phyloP scores from a whole-genome alignment of 2,888 invertebrate species.

The Trissolcus brochymenae region DNA sequence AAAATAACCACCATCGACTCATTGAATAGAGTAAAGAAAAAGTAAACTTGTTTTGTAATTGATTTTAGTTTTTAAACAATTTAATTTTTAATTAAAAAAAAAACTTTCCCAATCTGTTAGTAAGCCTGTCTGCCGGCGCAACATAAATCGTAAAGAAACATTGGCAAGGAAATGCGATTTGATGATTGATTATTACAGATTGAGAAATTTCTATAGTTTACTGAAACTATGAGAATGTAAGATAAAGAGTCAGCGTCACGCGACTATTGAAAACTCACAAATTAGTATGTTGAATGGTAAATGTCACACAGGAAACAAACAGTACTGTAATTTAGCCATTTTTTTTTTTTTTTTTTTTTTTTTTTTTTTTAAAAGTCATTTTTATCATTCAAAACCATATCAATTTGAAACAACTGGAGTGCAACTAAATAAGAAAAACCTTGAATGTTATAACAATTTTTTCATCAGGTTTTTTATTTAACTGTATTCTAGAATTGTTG shows the following conservation, averaged over 20 bases:
- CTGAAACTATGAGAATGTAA: constrained; percentile 32
- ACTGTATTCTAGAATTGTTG: constrained; percentile 21
- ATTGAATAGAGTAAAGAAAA: neutral
- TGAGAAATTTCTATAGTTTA: neutral
- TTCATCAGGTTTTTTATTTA: too few relatives aligned
- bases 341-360: too few relatives aligned
- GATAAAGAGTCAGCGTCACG: constrained; percentile 22
- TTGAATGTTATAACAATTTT: too few relatives aligned
- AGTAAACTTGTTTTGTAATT: neutral
- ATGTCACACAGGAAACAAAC: constrained; percentile 12
- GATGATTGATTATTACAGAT: constrained; percentile 17
- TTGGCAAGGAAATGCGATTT: neutral
- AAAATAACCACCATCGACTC: neutral
- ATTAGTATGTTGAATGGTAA: constrained; percentile 17
- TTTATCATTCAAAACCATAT: too few relatives aligned
- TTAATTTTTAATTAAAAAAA: neutral
- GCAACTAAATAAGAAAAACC: too few relatives aligned
- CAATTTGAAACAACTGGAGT: too few relatives aligned
- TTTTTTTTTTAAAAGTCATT: too few relatives aligned
- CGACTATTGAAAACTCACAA: constrained; percentile 31
- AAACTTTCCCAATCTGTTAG: neutral
- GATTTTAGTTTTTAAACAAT: neutral
- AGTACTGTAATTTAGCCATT: too few relatives aligned
- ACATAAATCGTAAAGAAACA: constrained; percentile 2
- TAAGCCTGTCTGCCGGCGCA: neutral